A percentile compares a stretch with the other conserved stretches of the same genome.
Evolutionary conservation across 2,797 vertebrate species (phyloP).

Genomic region (Aythya fuligula): DNA sequence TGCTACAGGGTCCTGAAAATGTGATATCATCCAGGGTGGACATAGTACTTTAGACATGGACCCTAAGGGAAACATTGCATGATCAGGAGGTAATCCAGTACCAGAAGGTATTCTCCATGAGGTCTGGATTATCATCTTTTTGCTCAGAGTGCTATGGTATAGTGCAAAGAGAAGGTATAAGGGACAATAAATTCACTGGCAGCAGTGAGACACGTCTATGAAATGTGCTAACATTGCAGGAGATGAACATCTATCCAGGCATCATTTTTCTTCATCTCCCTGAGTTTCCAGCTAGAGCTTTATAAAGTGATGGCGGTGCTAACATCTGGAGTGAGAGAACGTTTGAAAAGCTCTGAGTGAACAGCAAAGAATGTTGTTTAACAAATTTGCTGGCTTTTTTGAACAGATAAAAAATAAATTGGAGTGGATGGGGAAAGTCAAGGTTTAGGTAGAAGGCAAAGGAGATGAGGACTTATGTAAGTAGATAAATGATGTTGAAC

Average conservation of each 20-base stretch:
- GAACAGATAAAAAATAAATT: neutral
- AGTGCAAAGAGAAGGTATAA: neutral
- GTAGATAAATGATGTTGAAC: neutral
- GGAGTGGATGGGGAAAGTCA: neutral
- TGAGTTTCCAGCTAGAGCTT: neutral
- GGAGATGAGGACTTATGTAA: neutral
- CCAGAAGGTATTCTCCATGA: neutral
- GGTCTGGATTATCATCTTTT: neutral
- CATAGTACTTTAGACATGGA: neutral
- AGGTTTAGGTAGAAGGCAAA: neutral
- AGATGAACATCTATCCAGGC: neutral
- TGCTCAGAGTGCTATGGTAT: rapidly evolving
- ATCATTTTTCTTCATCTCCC: neutral
- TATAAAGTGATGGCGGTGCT: neutral
- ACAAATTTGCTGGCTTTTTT: neutral
- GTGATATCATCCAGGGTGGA: neutral
- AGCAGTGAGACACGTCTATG: rapidly evolving
- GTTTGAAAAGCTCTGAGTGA: neutral
- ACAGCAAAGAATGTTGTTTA: neutral
- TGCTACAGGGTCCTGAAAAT: neutral
- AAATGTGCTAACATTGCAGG: neutral
- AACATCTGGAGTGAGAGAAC: neutral
- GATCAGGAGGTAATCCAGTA: no score
- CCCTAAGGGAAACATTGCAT: neutral
- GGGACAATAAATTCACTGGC: neutral